phyloP scores from a whole-genome alignment of 2,888 invertebrate genomes.

The Caenorhabditis sulstoni region DNA sequence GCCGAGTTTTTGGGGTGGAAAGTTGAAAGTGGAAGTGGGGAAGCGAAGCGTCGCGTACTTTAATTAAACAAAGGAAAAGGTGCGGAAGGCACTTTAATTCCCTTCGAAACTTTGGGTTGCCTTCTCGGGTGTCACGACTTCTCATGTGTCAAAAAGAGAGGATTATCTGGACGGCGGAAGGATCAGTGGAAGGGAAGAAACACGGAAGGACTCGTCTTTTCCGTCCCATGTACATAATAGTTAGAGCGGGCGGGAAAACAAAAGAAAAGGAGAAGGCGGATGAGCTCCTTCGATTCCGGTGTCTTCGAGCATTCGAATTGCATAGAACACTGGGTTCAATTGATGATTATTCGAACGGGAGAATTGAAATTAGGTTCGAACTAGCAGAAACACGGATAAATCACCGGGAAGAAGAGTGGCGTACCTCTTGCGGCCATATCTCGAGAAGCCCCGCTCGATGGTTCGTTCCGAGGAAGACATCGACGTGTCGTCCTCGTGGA shows the following conservation, averaged over 20 bases:
- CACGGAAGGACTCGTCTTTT: not conserved
- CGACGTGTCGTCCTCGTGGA: conserved; percentile 69
- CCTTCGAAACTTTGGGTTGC: conserved; percentile 29
- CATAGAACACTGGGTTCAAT: conserved; percentile 1
- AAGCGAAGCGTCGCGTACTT: conserved; percentile 7
- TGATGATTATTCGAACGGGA: too few species aligned
- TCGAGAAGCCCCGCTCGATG: conserved; percentile 63
- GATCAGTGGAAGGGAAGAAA: conserved; percentile 21
- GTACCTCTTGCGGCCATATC: conserved; percentile 55
- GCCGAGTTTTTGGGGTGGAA: conserved; percentile 24
- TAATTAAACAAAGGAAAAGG: conserved; percentile 48
- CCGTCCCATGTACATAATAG: conserved; percentile 21
- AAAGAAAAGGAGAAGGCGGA: not conserved
- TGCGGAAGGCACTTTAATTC: conserved; percentile 42
- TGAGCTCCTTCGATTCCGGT: not conserved
- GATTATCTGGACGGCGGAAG: conserved; percentile 18
- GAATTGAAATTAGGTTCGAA: too few species aligned
- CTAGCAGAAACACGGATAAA: too few species aligned
- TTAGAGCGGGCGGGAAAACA: conserved; percentile 2
- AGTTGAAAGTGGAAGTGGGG: conserved; percentile 9
- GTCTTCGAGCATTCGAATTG: too few species aligned
- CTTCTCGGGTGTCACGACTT: conserved; percentile 52
- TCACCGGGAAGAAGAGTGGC: too few species aligned
- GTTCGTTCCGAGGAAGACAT: conserved; percentile 62
- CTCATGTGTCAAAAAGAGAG: conserved; percentile 43